Evolutionary conservation across 2,888 invertebrate species (phyloP), one percentile per base, ranked within the genome.

Genomic region (Hypena proboscidalis): DNA sequence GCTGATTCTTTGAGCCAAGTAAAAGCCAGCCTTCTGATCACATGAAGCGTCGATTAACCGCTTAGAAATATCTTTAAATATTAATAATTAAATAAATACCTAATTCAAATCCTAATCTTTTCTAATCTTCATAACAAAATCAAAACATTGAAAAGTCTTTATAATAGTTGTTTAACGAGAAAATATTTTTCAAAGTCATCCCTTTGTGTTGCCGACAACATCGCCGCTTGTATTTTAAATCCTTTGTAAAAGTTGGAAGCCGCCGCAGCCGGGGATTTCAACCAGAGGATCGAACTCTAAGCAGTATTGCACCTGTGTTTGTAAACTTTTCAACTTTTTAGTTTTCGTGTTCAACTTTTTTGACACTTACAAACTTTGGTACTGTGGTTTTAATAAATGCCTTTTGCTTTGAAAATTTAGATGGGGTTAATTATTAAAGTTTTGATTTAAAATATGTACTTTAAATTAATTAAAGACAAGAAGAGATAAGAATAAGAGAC

Each of bases 211-310:
- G 25, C 10, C 25, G 47, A 51, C 55, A 46, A 41, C 10, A 26
- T 13, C 9, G 0, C 21, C 14, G 21, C 23, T 29, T 42, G 43
- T 46, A 43, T 47, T 41, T 45, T 44, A 58, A 51, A 58, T 55
- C 47, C 43, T 47, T 58, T 58, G 58, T 37, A 3, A 39, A 55
- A 51, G 36, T 58, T 58, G 43, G 22, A 54, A 50, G 51, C 47
- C 35, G 20, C 20, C 30, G 21, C 21, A 46, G 29, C 34, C 44
- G 2, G 42, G 15, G 26, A 38, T 19, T 40, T 31, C 10, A 27
- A 20, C 19, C 27, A 2, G 23, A 39, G 58, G 39, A 55, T 46
- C 38, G 22, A 58, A 47, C 40, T 50, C 3, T 6, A 10, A 17
- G 40, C 35, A 11, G n/a, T 27, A 33, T 5, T 14, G 10, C 51